Evolutionary conservation across 2,888 invertebrate species (phyloP).

Genomic region (Drosophila gaucha): DNA sequence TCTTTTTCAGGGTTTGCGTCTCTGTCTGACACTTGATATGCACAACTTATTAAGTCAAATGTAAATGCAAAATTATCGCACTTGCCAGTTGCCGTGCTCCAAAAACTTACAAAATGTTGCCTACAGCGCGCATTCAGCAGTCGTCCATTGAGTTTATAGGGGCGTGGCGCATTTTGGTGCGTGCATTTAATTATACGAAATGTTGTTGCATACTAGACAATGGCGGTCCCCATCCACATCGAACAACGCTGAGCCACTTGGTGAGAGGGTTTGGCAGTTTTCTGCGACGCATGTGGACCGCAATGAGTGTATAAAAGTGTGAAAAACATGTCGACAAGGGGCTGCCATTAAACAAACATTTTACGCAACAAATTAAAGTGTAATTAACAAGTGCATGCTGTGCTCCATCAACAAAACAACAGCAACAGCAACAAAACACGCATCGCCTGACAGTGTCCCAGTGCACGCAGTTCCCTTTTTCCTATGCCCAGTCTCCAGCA

Average conservation of each 20-base stretch:
- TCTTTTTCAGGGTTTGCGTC: not conserved
- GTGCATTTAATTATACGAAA: slow-evolving; percentile 74
- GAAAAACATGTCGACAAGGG: slow-evolving; percentile 70
- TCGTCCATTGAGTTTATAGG: not conserved
- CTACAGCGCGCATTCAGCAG: not conserved
- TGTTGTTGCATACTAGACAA: slow-evolving; percentile 70
- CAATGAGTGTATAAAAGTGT: slow-evolving; percentile 75
- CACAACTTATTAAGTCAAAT: slow-evolving; percentile 78
- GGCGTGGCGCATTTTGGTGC: slow-evolving; percentile 56
- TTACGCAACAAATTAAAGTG: slow-evolving; percentile 81
- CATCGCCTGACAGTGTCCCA: slow-evolving; percentile 21
- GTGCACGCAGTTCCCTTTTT: not conserved
- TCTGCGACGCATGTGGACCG: slow-evolving; percentile 55
- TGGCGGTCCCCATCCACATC: slow-evolving; percentile 19
- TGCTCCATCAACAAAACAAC: slow-evolving; percentile 29
- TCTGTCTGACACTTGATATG: slow-evolving; percentile 55
- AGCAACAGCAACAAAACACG: slow-evolving; percentile 19
- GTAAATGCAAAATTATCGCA: slow-evolving; percentile 79
- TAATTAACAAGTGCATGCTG: slow-evolving; percentile 80
- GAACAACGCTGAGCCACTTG: slow-evolving; percentile 10
- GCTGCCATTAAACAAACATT: slow-evolving; percentile 80
- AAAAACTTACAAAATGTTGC: slow-evolving; percentile 50
- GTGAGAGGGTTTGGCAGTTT: slow-evolving; percentile 21
- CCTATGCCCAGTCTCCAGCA: slow-evolving; percentile 21
- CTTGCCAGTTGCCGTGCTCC: slow-evolving; percentile 58